phyloP scores from a whole-genome alignment of 2,888 invertebrate species.

The Cephus spinipes region DNA sequence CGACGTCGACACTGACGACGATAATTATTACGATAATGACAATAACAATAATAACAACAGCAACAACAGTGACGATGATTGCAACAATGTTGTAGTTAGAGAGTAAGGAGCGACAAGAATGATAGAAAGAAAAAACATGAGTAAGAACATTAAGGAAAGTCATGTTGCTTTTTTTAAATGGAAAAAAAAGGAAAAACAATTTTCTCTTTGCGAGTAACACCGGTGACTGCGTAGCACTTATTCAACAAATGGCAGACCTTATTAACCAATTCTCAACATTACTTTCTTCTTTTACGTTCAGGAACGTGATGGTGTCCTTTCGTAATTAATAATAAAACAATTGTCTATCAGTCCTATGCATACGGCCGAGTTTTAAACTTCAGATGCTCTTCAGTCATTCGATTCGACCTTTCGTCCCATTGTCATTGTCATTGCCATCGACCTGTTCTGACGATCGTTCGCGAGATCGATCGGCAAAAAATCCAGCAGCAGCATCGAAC shows the following conservation, averaged over 20 bases:
- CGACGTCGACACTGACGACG: conserved; percentile 26
- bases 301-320: background rate
- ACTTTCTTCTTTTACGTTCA: background rate
- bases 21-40: conserved; percentile 24
- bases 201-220: background rate
- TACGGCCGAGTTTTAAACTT: background rate
- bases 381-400: background rate
- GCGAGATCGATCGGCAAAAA: no score
- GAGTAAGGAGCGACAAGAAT: background rate
- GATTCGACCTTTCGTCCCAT: background rate
- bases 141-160: background rate
- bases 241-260: background rate
- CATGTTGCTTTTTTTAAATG: background rate
- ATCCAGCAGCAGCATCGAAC: no score
- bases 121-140: background rate
- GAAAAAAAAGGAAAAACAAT: background rate
- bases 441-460: background rate
- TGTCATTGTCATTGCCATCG: background rate
- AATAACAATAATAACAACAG: conserved; percentile 14
- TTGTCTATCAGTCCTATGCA: background rate
- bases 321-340: background rate
- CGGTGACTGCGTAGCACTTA: background rate
- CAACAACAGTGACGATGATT: conserved; percentile 30
- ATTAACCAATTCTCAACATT: background rate
- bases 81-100: conserved; percentile 3